Conservation (phyloP, 2,113 vertebrate species). For the Takifugu bimaculatus region DNA sequence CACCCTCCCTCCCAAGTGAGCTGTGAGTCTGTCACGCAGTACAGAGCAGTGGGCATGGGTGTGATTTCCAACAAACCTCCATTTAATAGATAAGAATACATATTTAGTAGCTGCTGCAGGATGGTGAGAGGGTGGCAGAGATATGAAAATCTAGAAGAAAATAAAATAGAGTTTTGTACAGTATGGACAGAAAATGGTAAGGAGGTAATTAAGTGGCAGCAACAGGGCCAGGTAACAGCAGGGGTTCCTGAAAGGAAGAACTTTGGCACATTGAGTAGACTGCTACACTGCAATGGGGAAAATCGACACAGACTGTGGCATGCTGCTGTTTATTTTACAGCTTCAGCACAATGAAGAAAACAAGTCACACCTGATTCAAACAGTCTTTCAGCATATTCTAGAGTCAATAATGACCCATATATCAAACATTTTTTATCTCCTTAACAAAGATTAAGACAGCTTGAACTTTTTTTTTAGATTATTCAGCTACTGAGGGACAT, state of each 20-base stretch:
- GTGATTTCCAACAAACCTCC: conserved; percentile 43
- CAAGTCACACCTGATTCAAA: conserved; percentile 48
- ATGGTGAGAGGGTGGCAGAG: conserved; percentile 29
- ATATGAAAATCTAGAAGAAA: conserved; percentile 27
- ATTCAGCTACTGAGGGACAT: too few relatives aligned
- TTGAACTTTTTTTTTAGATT: too few relatives aligned
- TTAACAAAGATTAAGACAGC: too few relatives aligned
- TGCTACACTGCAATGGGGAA: conserved; percentile 37
- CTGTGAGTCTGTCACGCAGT: conserved; percentile 52
- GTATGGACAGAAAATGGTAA: neutral
- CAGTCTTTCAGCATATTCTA: conserved; percentile 14
- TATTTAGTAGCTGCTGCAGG: conserved; percentile 40
- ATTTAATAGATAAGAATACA: conserved; percentile 49
- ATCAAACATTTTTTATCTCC: too few relatives aligned
- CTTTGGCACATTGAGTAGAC: conserved; percentile 28
- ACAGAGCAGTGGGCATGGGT: conserved; percentile 48
- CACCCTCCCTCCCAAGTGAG: conserved; percentile 21
- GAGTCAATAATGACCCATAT: too few relatives aligned
- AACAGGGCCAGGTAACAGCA: conserved; percentile 10
- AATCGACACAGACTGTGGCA: conserved; percentile 41
- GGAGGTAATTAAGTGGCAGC: neutral
- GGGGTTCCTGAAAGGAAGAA: conserved; percentile 25
- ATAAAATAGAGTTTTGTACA: conserved; percentile 14
- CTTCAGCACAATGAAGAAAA: conserved; percentile 38
- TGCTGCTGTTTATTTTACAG: conserved; percentile 42